phyloP scores from a whole-genome alignment of 1,140 invertebrate genomes.

The Adelges cooleyi region DNA sequence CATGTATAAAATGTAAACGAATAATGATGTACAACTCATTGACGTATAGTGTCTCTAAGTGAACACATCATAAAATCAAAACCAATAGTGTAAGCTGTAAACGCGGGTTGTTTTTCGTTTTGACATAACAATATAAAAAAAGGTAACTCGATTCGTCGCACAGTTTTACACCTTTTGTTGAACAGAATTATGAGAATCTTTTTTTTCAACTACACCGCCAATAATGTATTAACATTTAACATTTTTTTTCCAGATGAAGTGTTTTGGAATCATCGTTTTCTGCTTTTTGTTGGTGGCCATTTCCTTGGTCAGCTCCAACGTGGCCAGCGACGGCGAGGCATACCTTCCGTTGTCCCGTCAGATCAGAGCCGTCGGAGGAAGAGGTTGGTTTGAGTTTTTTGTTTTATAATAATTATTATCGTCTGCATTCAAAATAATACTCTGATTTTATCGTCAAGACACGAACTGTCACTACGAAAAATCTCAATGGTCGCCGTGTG shows the following conservation, averaged over 20 bases:
- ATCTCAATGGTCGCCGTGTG: conserved; percentile 74
- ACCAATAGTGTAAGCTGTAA: no score
- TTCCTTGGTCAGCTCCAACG: conserved; percentile 4
- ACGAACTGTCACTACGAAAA: conserved; percentile 65
- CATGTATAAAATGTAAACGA: no score
- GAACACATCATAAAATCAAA: no score
- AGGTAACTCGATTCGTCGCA: no score
- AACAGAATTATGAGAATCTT: no score
- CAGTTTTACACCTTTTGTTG: no score
- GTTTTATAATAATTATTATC: background rate
- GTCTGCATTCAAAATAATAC: background rate
- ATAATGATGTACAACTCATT: no score
- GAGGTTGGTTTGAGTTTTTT: background rate
- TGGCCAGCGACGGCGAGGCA: background rate
- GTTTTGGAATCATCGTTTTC: conserved; percentile 7
- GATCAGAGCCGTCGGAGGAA: background rate
- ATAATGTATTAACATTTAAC: no score
- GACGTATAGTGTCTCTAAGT: no score
- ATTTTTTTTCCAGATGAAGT: conserved; percentile 19
- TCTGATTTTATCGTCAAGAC: conserved; percentile 33
- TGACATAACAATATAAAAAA: no score
- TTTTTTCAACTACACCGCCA: no score
- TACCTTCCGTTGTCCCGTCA: background rate
- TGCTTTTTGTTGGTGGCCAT: conserved; percentile 1
- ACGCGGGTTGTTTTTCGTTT: no score